Evolutionary conservation across 1,140 invertebrate species (phyloP).

Genomic region (Halictus rubicundus): DNA sequence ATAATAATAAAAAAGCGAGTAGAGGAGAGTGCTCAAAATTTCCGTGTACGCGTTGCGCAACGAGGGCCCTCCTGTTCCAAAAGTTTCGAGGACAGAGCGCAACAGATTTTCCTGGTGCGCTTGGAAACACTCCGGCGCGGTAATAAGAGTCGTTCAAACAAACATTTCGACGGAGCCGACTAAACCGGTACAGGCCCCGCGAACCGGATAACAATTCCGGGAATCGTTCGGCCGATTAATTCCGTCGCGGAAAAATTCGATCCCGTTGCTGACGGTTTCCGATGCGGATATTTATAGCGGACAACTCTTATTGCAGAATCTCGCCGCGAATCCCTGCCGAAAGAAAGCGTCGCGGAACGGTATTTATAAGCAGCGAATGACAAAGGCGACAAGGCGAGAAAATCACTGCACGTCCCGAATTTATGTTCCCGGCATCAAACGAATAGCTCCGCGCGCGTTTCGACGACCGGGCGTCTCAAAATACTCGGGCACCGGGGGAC

Average conservation of each 20-base stretch:
- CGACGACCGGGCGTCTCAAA: slow-evolving; percentile 51
- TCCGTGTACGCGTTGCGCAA: too few species aligned
- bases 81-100: neutral
- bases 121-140: too few species aligned
- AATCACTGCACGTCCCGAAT: slow-evolving; percentile 72
- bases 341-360: slow-evolving; percentile 48
- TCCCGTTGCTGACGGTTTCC: neutral
- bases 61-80: too few species aligned
- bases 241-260: too few species aligned
- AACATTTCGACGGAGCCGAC: neutral
- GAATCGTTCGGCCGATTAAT: too few species aligned
- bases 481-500: slow-evolving; percentile 46
- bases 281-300: slow-evolving; percentile 23
- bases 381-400: slow-evolving; percentile 78
- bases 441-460: slow-evolving; percentile 60
- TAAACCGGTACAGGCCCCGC: neutral
- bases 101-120: neutral
- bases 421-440: slow-evolving; percentile 74
- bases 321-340: neutral
- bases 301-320: neutral
- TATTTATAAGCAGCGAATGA: slow-evolving; percentile 80
- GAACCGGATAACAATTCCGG: neutral
- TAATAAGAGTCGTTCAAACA: slow-evolving; percentile 1
- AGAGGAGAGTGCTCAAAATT: too few species aligned
- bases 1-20: too few species aligned